Base-by-base conservation (phyloP, 2,797 vertebrate genomes). In the Bradypodion pumilum region DNA sequence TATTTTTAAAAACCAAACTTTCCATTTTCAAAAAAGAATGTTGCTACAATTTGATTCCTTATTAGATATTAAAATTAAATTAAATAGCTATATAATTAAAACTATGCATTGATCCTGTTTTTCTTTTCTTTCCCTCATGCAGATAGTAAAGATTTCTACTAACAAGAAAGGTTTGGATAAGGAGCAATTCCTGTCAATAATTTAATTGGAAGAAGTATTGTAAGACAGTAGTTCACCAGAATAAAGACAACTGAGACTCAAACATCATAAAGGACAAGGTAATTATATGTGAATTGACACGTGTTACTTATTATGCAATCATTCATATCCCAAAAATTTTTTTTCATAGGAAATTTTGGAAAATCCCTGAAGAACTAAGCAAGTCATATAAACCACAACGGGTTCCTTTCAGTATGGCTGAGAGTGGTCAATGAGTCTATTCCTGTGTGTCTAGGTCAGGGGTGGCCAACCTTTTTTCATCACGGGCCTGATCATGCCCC, bases 281-380 rank as follows among this genome's bases (percentile, higher is more conserved):
- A 87, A 93, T 56, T 56, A 95, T 93, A 91, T 89, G 91, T 82
- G 93, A 95, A 94, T 87, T 93, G 95, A 92, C 95, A 95, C 97
- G 91, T 96, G 95, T 92, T 96, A 95, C 92, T 85, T 93, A 96
- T 97, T 96, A 96, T 93, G 93, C 92, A 96, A 94, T 95, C 93
- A 87, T 82, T 91, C 92, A 90, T 95, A 96, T 96, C 96, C 95
- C 96, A 96, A 95, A 96, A 92, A 93, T 92, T 95, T 94, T 93
- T 95, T 96, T 96, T 96, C 95, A 95, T 95, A 95, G 93, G 93
- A 94, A 95, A 96, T 92, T 92, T 94, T 8, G 93, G 49, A 95
- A 97, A 96, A 95, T 95, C 95, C 95, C 95, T 90, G 1, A 94
- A 96, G 94, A 90, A 95, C 91, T 95, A 94, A 94, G 93, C 91